Evolutionary conservation across 1,140 invertebrate genomes (phyloP), one percentile per base, ranked within the genome.

Genomic region (Nasonia giraulti): DNA sequence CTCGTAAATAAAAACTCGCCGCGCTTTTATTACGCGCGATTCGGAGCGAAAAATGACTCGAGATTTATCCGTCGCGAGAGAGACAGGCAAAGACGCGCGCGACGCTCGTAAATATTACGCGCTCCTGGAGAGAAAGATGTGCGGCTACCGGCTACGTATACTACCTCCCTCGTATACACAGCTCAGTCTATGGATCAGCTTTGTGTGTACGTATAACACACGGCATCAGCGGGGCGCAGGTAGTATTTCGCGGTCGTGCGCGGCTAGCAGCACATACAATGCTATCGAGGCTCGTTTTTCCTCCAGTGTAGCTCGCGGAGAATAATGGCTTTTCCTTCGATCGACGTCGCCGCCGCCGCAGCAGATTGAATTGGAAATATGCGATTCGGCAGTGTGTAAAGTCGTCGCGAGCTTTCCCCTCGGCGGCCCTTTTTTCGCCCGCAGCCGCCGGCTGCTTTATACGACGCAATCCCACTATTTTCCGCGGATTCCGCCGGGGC

Each of bases 341-440:
- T 89, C 88, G 88, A 71, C 20, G 27, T 2, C 62, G 82, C 33
- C 33, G 37, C 73, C 73, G 33, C 73, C 73, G 80, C 88, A 87
- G 87, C 87, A 90, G 89, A 90, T 90, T 90, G 89, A 90, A 90
- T 90, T 90, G 89, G 87, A 90, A 90, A 90, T 90, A 90, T 89
- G 89, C 87, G 88, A 90, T 89, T 90, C 87, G 88, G 84, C 85
- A 89, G 87, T 89, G 89, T 90, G 89, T 90, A 90, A 89, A 90
- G 87, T 90, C 89, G 88, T 89, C 88, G 88, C 88, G 88, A 44
- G 85, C 80, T 87, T 88, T 88, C 33, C 81, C 33, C 37, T 75
- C 37, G 31, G 47, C 68, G 12, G 37, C 76, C 75, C 74, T 73
- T 27, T 74, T 50, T 23, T 37, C 71, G n/a, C 47, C n/a, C 2